Evolutionary conservation across 1,140 invertebrate genomes (phyloP).

Genomic region (Drosophila ohnishii): DNA sequence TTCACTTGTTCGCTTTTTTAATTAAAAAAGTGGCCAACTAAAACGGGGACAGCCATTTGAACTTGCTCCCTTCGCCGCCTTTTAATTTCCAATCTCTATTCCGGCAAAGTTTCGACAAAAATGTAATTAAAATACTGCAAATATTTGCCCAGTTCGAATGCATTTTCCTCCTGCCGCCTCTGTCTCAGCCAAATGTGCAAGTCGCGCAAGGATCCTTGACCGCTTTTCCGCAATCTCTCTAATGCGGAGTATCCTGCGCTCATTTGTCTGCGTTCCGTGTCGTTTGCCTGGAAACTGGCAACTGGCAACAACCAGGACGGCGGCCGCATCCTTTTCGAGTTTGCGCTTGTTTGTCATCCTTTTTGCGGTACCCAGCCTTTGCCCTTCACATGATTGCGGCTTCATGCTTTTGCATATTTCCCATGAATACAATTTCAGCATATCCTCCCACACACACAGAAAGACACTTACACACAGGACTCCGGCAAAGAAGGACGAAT

Average conservation of each 20-base stretch:
- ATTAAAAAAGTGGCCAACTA: constrained; percentile 68
- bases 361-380: constrained; percentile 38
- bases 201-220: constrained; percentile 34
- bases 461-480: background rate
- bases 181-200: constrained; percentile 31
- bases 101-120: constrained; percentile 35
- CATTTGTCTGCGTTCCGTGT: constrained; percentile 46
- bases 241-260: constrained; percentile 27
- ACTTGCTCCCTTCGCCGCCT: constrained; percentile 53
- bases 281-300: constrained; percentile 30
- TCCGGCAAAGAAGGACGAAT: constrained; percentile 23
- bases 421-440: constrained; percentile 49
- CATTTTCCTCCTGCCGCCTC: background rate
- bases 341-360: constrained; percentile 67
- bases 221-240: constrained; percentile 24
- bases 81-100: constrained; percentile 50
- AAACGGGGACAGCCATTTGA: constrained; percentile 40
- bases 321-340: constrained; percentile 54
- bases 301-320: constrained; percentile 19
- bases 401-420: constrained; percentile 65
- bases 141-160: constrained; percentile 46
- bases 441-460: constrained; percentile 3
- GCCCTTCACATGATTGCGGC: constrained; percentile 55
- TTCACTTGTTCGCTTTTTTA: constrained; percentile 45
- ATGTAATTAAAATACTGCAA: constrained; percentile 58